A percentile compares a stretch with the other conserved stretches of the same genome.
Conservation (phyloP, 1,140 invertebrate species). For the Leguminivora glycinivorella region DNA sequence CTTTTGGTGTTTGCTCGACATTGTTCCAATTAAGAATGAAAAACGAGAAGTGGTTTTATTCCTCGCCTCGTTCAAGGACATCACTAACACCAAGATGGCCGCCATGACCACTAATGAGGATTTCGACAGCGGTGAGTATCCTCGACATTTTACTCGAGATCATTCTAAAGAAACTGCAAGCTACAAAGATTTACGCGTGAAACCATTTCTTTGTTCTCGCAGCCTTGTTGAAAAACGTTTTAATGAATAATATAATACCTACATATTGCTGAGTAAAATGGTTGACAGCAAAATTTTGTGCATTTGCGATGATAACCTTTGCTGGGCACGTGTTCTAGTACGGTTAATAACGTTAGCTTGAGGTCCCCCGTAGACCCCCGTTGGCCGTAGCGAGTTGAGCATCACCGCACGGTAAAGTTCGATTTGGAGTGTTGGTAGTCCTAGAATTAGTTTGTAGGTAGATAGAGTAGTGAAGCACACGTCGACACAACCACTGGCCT, state of each 20-base stretch:
- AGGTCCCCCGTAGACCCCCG: conserved; percentile 59
- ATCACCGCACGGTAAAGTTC: conserved; percentile 71
- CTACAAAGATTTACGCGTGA: conserved; percentile 31
- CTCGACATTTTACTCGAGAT: conserved; percentile 35
- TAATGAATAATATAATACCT: conserved; percentile 20
- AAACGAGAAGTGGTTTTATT: conserved; percentile 98
- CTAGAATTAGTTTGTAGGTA: conserved; percentile 47
- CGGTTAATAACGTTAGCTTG: conserved; percentile 63
- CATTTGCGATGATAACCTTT: conserved; percentile 57
- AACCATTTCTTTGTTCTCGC: conserved; percentile 37
- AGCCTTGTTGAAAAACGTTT: conserved; percentile 34
- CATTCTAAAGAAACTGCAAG: conserved; percentile 42
- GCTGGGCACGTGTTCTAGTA: conserved; percentile 64
- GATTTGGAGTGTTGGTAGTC: conserved; percentile 49
- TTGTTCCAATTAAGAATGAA: conserved; percentile 99
- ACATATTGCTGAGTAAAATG: conserved; percentile 32
- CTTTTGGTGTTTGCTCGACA: conserved; percentile 98
- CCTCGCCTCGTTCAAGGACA: conserved; percentile 97
- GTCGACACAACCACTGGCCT: background rate
- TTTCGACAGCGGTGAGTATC: conserved; percentile 88
- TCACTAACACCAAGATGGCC: conserved; percentile 93
- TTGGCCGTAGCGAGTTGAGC: conserved; percentile 64
- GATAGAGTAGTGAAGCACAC: conserved; percentile 35
- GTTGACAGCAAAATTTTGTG: conserved; percentile 37
- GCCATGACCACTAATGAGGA: conserved; percentile 88